Percentiles rank a stretch among this genome's conserved stretches.
Evolutionary conservation across 2,888 invertebrate genomes (phyloP).

Genomic region (Sphecodes monilicornis): DNA sequence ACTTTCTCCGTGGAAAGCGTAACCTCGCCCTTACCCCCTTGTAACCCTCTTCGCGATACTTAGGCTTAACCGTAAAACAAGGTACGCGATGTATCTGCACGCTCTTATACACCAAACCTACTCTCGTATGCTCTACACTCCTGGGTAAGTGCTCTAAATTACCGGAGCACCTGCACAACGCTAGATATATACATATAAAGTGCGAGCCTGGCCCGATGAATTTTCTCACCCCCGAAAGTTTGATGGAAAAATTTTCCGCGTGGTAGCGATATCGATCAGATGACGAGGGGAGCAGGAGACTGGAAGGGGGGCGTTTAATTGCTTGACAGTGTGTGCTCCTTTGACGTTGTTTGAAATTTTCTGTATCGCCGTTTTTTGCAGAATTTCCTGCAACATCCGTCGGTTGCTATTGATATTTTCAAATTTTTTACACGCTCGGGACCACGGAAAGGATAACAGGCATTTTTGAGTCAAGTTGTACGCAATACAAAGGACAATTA

Average conservation of each 20-base stretch:
- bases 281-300: background rate
- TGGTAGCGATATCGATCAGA: constrained; percentile 18
- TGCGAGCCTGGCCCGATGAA: constrained; percentile 37
- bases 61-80: constrained; percentile 72
- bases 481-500: background rate
- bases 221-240: constrained; percentile 22
- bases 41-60: constrained; percentile 66
- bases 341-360: constrained; percentile 8
- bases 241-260: constrained; percentile 26
- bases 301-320: constrained; percentile 1
- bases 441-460: background rate
- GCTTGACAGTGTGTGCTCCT: background rate
- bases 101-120: constrained; percentile 57
- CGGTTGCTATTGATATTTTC: constrained; percentile 20
- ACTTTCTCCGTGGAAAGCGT: constrained; percentile 34
- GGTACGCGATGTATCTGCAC: constrained; percentile 58
- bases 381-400: background rate
- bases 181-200: constrained; percentile 27
- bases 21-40: constrained; percentile 35
- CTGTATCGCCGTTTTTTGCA: background rate
- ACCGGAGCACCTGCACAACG: constrained; percentile 69
- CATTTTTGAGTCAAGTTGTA: background rate
- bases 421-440: background rate
- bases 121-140: constrained; percentile 68
- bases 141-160: constrained; percentile 74